Base-by-base conservation (phyloP, 2,888 invertebrate species). In the Tupiocoris notatus region DNA sequence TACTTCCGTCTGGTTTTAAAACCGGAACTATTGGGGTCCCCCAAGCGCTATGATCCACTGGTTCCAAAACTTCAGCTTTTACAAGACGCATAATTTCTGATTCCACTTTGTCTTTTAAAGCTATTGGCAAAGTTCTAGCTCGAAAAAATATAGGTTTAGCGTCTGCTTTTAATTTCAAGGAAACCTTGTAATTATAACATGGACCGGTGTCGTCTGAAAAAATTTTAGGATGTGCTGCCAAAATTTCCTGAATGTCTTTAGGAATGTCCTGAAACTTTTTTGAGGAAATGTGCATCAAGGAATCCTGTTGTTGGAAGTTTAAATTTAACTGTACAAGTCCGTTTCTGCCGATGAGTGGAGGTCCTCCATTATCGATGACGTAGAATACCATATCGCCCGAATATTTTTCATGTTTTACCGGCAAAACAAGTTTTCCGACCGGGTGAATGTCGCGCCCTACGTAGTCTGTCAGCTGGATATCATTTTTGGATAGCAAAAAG, bases 11-110 rank as follows among this genome's bases (percentile, higher is more conserved):
- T 9, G 78, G 80, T 78, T 84, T 84, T 1, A 82, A 71, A 0
- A 84, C 81, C 0, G 83, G 81, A 1, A 83, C 83, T 2, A 84
- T 81, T 0, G 83, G 83, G 9, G 82, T 82, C 9, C 79, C 83
- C 83, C 83, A 83, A 22, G 80, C 79, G 57, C 79, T 77, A 74
- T 67, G 68, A 59, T 79, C 78, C 18, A 81, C 79, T 73, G 77
- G 76, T 17, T 68, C 74, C 9, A 83, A 76, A 20, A 81, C 77
- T 3, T 79, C 80, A 6, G 62, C 18, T 2, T 78, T 21, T 3
- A 79, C 80, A 74, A 82, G 76, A 39, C 77, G 56, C 0, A 79
- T 75, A 12, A 82, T 23, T 77, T 81, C 81, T 17, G 58, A 23
- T 12, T 81, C 81, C 0, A 82, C 81, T 22, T 79, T 79, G 6